Conservation (phyloP, 2,888 invertebrate species). For the Trypoxylon attenuatum region DNA sequence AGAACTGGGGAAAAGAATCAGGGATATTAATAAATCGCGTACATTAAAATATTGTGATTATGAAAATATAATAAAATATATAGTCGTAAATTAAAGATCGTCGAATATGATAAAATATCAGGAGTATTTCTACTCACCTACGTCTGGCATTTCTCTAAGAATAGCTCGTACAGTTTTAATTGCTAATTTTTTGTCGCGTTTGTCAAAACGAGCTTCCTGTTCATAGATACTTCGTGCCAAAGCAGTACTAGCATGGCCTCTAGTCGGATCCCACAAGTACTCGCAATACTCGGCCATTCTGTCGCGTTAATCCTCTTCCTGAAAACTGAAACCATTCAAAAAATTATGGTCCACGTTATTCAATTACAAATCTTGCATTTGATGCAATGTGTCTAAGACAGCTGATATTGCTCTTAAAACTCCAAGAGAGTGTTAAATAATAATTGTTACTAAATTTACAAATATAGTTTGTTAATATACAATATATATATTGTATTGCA, state of each 20-base stretch:
- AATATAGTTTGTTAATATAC: no score
- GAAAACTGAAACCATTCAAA: constrained; percentile 21
- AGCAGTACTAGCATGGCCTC: constrained; percentile 54
- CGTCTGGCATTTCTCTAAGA: constrained; percentile 67
- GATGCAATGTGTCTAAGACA: neutral
- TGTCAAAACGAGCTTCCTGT: constrained; percentile 64
- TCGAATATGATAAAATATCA: neutral
- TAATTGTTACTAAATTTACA: no score
- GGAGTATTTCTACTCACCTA: constrained; percentile 61
- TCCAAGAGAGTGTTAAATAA: no score
- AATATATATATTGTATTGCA: no score
- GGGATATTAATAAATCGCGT: no score
- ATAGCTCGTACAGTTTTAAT: constrained; percentile 70
- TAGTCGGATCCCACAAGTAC: constrained; percentile 70
- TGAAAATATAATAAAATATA: constrained; percentile 1
- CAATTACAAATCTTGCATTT: neutral
- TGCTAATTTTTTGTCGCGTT: constrained; percentile 68
- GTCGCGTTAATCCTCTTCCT: neutral
- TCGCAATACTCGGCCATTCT: constrained; percentile 72
- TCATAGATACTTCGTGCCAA: constrained; percentile 65
- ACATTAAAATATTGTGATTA: no score
- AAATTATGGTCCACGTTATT: neutral
- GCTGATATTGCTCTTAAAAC: no score
- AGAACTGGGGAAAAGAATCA: no score
- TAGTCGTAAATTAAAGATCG: neutral